Evolutionary conservation across 2,888 invertebrate genomes (phyloP).

Genomic region (Protophormia terraenovae): DNA sequence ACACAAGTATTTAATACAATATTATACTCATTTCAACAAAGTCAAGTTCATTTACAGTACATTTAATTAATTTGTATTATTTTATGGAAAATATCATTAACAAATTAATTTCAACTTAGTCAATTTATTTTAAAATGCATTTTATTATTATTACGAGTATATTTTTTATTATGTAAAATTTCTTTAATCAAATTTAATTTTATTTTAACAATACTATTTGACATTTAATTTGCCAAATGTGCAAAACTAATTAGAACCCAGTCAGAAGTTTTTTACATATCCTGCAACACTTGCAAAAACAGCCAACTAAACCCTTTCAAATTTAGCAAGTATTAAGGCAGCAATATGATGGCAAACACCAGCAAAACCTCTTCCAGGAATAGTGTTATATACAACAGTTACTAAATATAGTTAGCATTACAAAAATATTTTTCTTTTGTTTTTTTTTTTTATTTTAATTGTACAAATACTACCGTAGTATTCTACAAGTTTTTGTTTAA

Average conservation of each 20-base stretch:
- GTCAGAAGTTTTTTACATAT: not conserved
- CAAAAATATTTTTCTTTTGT: not conserved
- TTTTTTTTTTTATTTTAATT: not conserved
- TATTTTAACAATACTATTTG: conserved; percentile 54
- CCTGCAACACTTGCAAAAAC: not conserved
- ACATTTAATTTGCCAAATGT: conserved; percentile 62
- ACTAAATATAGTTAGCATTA: not conserved
- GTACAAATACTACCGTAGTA: not conserved
- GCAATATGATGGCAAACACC: not conserved
- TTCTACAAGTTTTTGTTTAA: not conserved
- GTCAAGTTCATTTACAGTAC: not conserved
- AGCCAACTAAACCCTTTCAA: not conserved
- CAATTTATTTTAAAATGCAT: no score
- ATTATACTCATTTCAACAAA: no score
- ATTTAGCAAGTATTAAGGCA: not conserved
- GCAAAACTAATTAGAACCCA: conserved; percentile 62
- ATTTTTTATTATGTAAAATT: no score
- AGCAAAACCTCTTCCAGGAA: not conserved
- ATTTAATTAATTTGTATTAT: not conserved
- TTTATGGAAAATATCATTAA: not conserved
- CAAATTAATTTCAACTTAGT: no score
- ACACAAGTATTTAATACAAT: no score
- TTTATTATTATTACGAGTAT: no score
- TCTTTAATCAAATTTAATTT: not conserved
- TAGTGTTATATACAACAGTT: not conserved